These are phyloP conservation scores for Ophraella communa DNA, from an alignment of 2,888 invertebrate species.

Conservation along the genomic window DNA sequence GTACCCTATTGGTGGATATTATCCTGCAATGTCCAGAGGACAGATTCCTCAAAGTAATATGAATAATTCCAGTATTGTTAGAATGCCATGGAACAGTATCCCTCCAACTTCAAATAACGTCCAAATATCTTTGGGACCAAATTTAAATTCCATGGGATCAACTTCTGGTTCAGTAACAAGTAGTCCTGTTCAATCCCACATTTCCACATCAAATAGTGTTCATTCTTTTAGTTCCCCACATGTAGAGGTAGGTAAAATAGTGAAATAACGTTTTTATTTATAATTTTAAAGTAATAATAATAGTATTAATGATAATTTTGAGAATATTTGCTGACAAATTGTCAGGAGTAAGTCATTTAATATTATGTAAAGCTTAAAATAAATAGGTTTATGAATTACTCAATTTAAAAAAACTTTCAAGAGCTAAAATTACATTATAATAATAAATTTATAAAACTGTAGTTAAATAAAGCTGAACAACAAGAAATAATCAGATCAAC, in stretches of 20 bases:
- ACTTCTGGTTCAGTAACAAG: not conserved
- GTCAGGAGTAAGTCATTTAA: no score
- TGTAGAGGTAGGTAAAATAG: not conserved
- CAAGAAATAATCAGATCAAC: no score
- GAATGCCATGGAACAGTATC: slow-evolving; percentile 20
- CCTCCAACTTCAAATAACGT: slow-evolving; percentile 4
- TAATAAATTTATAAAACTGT: no score
- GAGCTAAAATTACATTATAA: no score
- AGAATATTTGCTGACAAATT: no score
- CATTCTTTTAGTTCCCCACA: not conserved
- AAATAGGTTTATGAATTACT: no score
- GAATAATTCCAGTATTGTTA: slow-evolving; percentile 14
- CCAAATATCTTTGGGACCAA: not conserved
- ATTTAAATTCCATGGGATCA: not conserved
- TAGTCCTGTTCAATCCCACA: not conserved
- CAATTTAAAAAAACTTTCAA: no score
- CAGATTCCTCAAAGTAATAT: slow-evolving; percentile 23
- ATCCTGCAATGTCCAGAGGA: slow-evolving; percentile 17
- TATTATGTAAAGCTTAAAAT: no score
- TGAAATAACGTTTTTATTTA: not conserved
- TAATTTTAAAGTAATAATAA: not conserved
- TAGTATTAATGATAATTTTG: no score
- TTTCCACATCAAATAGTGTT: not conserved
- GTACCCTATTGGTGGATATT: slow-evolving; percentile 28
- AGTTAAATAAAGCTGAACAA: no score